These are phyloP conservation scores for Cenopis cana DNA, from an alignment of 2,888 invertebrate species.

Conservation along the genomic window DNA sequence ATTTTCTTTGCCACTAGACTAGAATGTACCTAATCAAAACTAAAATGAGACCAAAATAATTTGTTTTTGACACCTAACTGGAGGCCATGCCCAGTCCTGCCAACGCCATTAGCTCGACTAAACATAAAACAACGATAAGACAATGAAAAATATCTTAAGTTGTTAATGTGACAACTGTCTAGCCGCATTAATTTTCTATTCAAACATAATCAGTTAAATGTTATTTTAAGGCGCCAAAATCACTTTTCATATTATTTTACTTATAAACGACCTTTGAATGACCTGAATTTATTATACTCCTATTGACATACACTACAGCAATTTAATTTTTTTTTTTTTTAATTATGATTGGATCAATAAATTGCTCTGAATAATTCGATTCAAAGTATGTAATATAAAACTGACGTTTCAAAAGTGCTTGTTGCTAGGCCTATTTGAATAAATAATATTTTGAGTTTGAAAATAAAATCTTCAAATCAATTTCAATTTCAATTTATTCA, in stretches of 20 bases:
- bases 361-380: too few relatives aligned
- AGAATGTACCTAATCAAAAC: not conserved
- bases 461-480: too few relatives aligned
- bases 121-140: constrained; percentile 5
- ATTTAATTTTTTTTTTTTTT: too few relatives aligned
- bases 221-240: not conserved
- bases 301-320: too few relatives aligned
- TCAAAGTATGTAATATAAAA: too few relatives aligned
- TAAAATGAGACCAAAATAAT: constrained; percentile 4
- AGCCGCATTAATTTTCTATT: constrained; percentile 6
- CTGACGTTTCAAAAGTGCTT: too few relatives aligned
- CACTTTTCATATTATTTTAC: not conserved
- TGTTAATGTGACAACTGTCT: not conserved
- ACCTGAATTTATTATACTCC: too few relatives aligned
- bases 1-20: not conserved
- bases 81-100: constrained; percentile 6
- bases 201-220: not conserved
- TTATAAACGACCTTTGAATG: too few relatives aligned
- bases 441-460: too few relatives aligned
- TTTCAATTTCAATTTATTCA: too few relatives aligned
- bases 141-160: constrained; percentile 9
- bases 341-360: too few relatives aligned
- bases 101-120: constrained; percentile 7
- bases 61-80: constrained; percentile 5
- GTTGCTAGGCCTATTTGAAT: too few relatives aligned